Evolutionary conservation across 2,113 vertebrate genomes (phyloP).

Genomic region (Vulpes vulpes): DNA sequence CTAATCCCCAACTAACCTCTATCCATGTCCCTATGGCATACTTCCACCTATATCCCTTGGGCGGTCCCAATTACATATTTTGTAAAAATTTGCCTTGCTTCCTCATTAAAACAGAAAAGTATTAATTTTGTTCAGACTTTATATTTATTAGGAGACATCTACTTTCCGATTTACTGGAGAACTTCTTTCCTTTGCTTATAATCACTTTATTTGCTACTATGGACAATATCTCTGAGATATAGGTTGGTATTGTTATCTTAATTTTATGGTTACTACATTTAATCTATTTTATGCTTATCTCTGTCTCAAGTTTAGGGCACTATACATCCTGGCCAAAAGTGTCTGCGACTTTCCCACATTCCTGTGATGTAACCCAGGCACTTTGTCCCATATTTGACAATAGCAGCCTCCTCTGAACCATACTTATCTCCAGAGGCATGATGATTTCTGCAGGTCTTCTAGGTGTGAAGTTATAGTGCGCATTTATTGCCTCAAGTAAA

Average conservation of each 20-base stretch:
- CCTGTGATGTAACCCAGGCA: neutral
- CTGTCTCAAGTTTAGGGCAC: neutral
- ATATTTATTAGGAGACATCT: neutral
- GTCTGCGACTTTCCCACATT: neutral
- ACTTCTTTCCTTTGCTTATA: neutral
- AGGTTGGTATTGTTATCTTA: constrained; percentile 46
- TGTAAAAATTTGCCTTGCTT: neutral
- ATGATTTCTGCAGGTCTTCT: constrained; percentile 20
- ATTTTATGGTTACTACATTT: constrained; percentile 38
- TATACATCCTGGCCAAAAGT: neutral
- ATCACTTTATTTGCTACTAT: constrained; percentile 19
- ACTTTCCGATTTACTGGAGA: neutral
- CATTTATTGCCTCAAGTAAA: constrained; percentile 16
- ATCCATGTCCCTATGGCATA: accelerated
- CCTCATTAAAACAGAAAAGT: neutral
- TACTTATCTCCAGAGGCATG: neutral
- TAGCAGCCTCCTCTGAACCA: neutral
- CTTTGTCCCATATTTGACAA: neutral
- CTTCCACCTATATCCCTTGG: neutral
- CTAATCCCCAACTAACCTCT: neutral
- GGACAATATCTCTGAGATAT: neutral
- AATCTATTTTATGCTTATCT: constrained; percentile 53
- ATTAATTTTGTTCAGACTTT: constrained; percentile 33
- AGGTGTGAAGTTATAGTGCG: neutral
- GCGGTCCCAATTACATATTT: neutral